Conservation (phyloP, 1,140 invertebrate species). For the Pseudomyrmex pallidus region DNA sequence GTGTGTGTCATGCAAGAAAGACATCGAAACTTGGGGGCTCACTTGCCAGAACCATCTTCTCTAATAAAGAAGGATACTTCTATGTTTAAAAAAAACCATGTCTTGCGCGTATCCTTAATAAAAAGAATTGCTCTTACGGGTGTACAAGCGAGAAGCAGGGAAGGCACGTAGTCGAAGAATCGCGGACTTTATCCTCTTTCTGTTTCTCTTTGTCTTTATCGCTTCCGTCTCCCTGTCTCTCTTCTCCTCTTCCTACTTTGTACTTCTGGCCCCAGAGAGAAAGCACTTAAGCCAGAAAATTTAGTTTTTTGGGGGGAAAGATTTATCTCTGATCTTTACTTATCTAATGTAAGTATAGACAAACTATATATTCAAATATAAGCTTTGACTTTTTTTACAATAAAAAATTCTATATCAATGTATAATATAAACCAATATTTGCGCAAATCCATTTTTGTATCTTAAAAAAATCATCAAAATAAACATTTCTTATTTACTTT, state of each 20-base stretch:
- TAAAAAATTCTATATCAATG: not conserved
- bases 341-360: not conserved
- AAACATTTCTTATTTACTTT: too few relatives aligned
- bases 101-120: slow-evolving; percentile 57
- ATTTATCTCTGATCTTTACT: not conserved
- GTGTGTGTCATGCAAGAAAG: slow-evolving; percentile 12
- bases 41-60: not conserved
- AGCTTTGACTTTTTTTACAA: not conserved
- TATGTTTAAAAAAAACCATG: not conserved
- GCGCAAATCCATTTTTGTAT: not conserved
- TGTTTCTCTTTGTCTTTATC: slow-evolving; percentile 46
- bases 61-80: not conserved
- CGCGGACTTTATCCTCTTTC: slow-evolving; percentile 66
- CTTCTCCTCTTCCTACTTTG: slow-evolving; percentile 23
- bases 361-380: not conserved
- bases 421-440: not conserved
- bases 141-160: slow-evolving; percentile 70
- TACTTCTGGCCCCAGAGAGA: slow-evolving; percentile 51
- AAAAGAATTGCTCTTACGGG: slow-evolving; percentile 73
- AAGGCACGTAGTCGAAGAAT: slow-evolving; percentile 70
- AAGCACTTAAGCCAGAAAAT: slow-evolving; percentile 49
- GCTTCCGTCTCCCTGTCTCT: slow-evolving; percentile 43
- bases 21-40: slow-evolving; percentile 6
- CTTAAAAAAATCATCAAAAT: too few relatives aligned
- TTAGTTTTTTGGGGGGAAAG: slow-evolving; percentile 11